These are phyloP conservation scores for Manacus vitellinus DNA, from an alignment of 2,113 vertebrate genomes.

Conservation along the genomic window DNA sequence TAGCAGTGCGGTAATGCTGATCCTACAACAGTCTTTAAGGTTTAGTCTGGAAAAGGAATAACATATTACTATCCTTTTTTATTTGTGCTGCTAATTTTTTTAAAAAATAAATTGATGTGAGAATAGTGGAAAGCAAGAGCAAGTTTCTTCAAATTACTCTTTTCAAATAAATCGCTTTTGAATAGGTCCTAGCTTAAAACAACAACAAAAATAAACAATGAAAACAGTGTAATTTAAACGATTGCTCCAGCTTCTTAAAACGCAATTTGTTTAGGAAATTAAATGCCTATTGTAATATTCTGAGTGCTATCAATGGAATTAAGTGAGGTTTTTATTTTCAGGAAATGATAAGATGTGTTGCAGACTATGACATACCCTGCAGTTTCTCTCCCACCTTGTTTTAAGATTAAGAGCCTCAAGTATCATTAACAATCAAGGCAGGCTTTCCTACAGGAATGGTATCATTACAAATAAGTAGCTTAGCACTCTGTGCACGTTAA, in stretches of 20 bases:
- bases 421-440: slow-evolving; percentile 63
- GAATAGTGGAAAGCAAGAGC: not conserved
- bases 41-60: slow-evolving; percentile 1
- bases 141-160: not conserved
- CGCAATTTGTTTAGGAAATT: slow-evolving; percentile 17
- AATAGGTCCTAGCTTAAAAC: not conserved
- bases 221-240: not conserved
- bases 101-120: not conserved
- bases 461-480: slow-evolving; percentile 61
- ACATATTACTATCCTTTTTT: not conserved
- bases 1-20: slow-evolving; percentile 15
- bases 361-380: slow-evolving; percentile 34
- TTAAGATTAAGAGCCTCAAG: slow-evolving; percentile 54
- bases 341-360: slow-evolving; percentile 13
- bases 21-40: slow-evolving; percentile 10
- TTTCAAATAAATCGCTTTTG: not conserved
- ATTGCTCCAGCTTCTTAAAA: not conserved
- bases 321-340: slow-evolving; percentile 48
- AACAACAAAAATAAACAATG: slow-evolving; percentile 17
- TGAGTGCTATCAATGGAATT: slow-evolving; percentile 45
- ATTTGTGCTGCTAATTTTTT: not conserved
- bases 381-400: slow-evolving; percentile 24
- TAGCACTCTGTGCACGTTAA: slow-evolving; percentile 58
- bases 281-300: slow-evolving; percentile 40
- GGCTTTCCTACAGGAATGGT: slow-evolving; percentile 42